Base-by-base conservation (phyloP, 2,888 invertebrate genomes). In the Julus scandinavius region DNA sequence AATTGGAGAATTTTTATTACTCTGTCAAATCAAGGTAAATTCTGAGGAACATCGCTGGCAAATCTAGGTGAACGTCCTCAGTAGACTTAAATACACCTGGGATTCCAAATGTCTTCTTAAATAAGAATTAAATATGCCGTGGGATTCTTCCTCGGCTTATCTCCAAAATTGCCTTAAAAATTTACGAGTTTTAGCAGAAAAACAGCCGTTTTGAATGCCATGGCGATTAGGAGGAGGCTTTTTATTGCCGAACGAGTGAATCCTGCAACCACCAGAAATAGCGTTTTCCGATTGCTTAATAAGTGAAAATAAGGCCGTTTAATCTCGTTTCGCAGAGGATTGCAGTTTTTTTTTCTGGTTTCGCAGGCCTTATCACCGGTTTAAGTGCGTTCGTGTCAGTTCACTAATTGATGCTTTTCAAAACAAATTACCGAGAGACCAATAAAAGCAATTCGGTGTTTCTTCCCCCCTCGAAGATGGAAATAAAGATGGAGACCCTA, bases 321-420 rank as follows among this genome's bases (percentile, higher is more conserved):
- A 63, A 63, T 63, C 63, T 63, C 63, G 63, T 63, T 63, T 54
- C 54, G 54, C 54, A 11, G 11, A 54, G 54, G 17, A 54, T 15
- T 54, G 54, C 7, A 54, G 45, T 54, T 54, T 63, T 63, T 63
- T n/a, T 63, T 63, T 17, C 63, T 63, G 63, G 20, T 63, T 63
- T 63, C 63, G 63, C n/a, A 63, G 63, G 63, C 63, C 63, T 63
- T 63, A 63, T 63, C 63, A n/a, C n/a, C n/a, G n/a, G 6, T 63
- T 63, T 63, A 63, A 63, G 63, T 63, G 63, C 63, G n/a, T 63
- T 63, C 63, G 63, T 63, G 63, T 63, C 63, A 63, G n/a, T n/a
- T n/a, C 63, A 63, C 63, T 63, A 63, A 63, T 63, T 63, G 63
- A 63, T 63, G 63, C 63, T n/a, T 63, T 63, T 63, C 63, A 63